phyloP scores from a whole-genome alignment of 2,113 vertebrate genomes.

The Hiodon alosoides region DNA sequence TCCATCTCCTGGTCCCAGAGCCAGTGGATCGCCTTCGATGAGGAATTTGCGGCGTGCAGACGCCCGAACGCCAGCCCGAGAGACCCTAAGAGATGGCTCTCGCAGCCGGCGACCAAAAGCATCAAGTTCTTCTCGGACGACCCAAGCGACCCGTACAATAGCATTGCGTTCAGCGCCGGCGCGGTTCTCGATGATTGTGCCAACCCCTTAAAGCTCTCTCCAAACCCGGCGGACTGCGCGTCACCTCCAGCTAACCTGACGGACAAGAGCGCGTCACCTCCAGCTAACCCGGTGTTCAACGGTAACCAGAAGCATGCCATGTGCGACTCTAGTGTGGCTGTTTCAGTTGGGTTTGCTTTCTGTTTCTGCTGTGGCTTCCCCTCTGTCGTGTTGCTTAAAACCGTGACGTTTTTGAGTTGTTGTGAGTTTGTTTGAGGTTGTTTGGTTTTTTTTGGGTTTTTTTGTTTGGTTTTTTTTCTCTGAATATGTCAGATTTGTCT shows the following conservation, averaged over 20 bases:
- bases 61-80: constrained; percentile 45
- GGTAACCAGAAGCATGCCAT: constrained; percentile 62
- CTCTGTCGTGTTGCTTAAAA: constrained; percentile 27
- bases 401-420: constrained; percentile 1
- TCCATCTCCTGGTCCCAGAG: constrained; percentile 60
- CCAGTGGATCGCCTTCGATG: constrained; percentile 73
- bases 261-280: constrained; percentile 53
- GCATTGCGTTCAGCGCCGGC: constrained; percentile 44
- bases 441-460: constrained; percentile 17
- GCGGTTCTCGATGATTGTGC: constrained; percentile 55
- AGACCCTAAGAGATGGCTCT: constrained; percentile 49
- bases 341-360: constrained; percentile 17
- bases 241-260: constrained; percentile 56
- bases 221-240: constrained; percentile 52
- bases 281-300: constrained; percentile 59
- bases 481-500: constrained; percentile 23
- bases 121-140: constrained; percentile 63
- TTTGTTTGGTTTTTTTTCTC: constrained; percentile 17
- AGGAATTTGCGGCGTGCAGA: constrained; percentile 50
- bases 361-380: not conserved
- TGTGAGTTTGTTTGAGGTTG: constrained; percentile 16
- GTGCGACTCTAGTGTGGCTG: constrained; percentile 32
- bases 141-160: constrained; percentile 54
- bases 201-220: constrained; percentile 50
- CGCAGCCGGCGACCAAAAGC: constrained; percentile 41